Conservation (phyloP, 1,140 invertebrate species). For the Eriocheir sinensis region DNA sequence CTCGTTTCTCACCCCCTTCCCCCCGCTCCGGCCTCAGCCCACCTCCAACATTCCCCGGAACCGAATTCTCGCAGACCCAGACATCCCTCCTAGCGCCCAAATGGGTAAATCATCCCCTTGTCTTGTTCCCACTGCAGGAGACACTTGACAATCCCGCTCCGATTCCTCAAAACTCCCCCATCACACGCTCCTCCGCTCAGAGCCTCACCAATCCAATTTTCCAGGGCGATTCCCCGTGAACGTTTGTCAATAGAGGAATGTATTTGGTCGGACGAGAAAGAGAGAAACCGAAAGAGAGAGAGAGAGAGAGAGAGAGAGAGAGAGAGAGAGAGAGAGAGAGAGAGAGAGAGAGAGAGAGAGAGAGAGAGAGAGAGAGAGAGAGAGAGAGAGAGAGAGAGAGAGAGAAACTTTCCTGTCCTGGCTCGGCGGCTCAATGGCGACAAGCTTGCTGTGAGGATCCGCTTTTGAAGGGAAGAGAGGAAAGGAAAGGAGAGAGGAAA, state of each 20-base stretch:
- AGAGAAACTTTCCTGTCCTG: too few relatives aligned
- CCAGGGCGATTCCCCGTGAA: constrained; percentile 28
- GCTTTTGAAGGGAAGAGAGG: too few relatives aligned
- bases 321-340: constrained; percentile 6
- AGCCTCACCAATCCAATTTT: neutral
- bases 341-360: neutral
- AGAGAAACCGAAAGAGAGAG: neutral
- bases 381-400: too few relatives aligned
- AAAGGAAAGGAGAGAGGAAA: too few relatives aligned
- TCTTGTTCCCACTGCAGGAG: neutral
- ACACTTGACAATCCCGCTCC: constrained; percentile 41
- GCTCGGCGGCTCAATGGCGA: too few relatives aligned
- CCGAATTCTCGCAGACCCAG: neutral
- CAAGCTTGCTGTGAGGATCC: too few relatives aligned
- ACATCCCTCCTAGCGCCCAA: neutral
- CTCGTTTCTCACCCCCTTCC: neutral
- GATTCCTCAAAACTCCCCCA: constrained; percentile 24
- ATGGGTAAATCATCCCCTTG: neutral
- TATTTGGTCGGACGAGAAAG: neutral
- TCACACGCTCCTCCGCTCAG: neutral
- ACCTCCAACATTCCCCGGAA: neutral
- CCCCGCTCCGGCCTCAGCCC: too few relatives aligned
- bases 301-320: constrained; percentile 31
- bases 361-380: too few relatives aligned
- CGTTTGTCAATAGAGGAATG: constrained; percentile 39